These are phyloP conservation scores for Lasaia peninsularis DNA, from an alignment of 1,140 invertebrate species.

Conservation along the genomic window DNA sequence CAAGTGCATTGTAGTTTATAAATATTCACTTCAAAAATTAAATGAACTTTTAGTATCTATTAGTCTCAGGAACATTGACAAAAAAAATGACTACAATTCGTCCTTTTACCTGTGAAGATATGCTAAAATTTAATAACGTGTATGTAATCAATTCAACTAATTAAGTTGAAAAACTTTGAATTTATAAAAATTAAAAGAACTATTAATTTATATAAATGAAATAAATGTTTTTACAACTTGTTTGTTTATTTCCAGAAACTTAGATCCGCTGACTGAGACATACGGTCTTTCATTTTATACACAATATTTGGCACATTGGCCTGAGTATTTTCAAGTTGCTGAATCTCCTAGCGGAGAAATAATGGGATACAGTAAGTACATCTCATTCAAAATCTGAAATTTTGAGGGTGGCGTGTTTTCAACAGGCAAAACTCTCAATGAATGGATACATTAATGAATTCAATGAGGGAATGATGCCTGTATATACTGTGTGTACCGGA, in stretches of 20 bases:
- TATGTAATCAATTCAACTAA: slow-evolving; percentile 74
- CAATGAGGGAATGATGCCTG: too few relatives aligned
- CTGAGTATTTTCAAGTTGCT: slow-evolving; percentile 98
- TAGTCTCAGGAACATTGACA: neutral
- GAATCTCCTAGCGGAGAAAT: slow-evolving; percentile 96
- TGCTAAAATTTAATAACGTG: slow-evolving; percentile 98
- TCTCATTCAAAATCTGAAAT: too few relatives aligned
- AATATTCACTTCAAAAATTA: too few relatives aligned
- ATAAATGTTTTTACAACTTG: neutral
- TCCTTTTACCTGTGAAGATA: slow-evolving; percentile 95
- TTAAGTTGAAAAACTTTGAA: neutral
- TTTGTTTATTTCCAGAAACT: slow-evolving; percentile 83
- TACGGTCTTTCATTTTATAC: slow-evolving; percentile 98
- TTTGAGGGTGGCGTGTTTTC: too few relatives aligned
- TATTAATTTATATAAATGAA: too few relatives aligned
- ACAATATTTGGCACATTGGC: slow-evolving; percentile 98
- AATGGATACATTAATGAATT: too few relatives aligned
- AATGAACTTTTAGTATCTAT: neutral
- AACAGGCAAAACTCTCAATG: too few relatives aligned
- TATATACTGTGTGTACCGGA: too few relatives aligned
- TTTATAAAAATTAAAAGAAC: too few relatives aligned
- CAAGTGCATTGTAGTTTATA: too few relatives aligned
- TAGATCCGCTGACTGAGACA: slow-evolving; percentile 98
- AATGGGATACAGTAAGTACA: slow-evolving; percentile 97
- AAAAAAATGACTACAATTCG: slow-evolving; percentile 91